Conservation (phyloP, 2,888 invertebrate genomes). For the Chrysolina haemoptera region DNA sequence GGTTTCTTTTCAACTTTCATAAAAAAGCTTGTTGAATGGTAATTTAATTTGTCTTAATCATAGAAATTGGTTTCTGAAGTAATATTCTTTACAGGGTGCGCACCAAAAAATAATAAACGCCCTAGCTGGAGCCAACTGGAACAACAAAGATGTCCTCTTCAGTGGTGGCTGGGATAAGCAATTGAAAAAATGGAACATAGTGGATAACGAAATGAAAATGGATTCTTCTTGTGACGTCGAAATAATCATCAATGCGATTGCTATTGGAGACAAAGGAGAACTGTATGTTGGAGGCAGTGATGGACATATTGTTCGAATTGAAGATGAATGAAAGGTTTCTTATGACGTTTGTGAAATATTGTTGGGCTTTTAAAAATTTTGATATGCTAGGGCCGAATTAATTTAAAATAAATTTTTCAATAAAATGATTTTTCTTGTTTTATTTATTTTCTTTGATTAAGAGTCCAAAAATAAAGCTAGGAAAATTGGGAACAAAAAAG, state of each 20-base stretch:
- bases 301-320: slow-evolving; percentile 68
- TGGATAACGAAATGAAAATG: slow-evolving; percentile 49
- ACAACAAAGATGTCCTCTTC: slow-evolving; percentile 61
- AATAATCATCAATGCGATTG: slow-evolving; percentile 59
- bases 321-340: slow-evolving; percentile 43
- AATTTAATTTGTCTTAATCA: background rate
- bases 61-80: background rate
- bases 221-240: slow-evolving; percentile 56
- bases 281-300: slow-evolving; percentile 75
- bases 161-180: slow-evolving; percentile 71
- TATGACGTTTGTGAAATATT: background rate
- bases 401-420: background rate
- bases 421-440: background rate
- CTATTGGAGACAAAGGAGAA: slow-evolving; percentile 57
- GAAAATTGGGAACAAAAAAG: too few species aligned
- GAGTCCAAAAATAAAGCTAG: too few species aligned
- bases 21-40: too few species aligned
- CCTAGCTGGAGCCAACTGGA: slow-evolving; percentile 61
- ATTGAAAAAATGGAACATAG: slow-evolving; percentile 69
- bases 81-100: slow-evolving; percentile 62
- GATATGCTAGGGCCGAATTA: background rate
- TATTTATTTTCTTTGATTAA: too few species aligned
- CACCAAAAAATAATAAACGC: slow-evolving; percentile 71
- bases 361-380: background rate
- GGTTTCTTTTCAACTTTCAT: too few species aligned